Evolutionary conservation across 2,797 vertebrate species (phyloP).

Genomic region (Acrocephalus scirpaceus): DNA sequence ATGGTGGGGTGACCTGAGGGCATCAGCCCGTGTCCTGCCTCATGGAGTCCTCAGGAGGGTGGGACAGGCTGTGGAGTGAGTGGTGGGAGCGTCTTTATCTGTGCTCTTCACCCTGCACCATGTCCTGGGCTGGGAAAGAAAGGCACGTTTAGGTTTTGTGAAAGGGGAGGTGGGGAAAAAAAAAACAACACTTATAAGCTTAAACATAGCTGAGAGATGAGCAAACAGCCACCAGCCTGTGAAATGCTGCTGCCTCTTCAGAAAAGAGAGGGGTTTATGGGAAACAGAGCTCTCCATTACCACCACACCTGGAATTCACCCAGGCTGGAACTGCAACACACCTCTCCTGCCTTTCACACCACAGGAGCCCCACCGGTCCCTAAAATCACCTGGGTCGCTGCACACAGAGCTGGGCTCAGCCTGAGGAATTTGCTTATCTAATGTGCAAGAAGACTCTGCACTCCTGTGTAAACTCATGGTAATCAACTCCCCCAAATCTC

Average conservation of each 20-base stretch:
- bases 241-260: background rate
- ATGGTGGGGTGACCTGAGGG: conserved; percentile 86
- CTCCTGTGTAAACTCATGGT: background rate
- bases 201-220: background rate
- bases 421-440: background rate
- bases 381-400: fast-evolving
- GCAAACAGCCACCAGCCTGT: background rate
- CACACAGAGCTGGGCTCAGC: too few relatives aligned
- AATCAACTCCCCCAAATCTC: fast-evolving
- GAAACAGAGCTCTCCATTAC: background rate
- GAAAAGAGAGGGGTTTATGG: background rate
- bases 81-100: conserved; percentile 46
- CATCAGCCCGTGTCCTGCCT: conserved; percentile 75
- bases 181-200: background rate
- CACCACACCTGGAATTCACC: conserved; percentile 25
- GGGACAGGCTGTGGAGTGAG: background rate
- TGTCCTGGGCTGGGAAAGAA: conserved; percentile 39
- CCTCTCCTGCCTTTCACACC: background rate
- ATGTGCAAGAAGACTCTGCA: background rate
- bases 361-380: fast-evolving
- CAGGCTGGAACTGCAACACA: background rate
- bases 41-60: conserved; percentile 30
- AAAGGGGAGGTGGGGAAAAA: background rate
- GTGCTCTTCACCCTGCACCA: conserved; percentile 52
- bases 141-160: background rate